phyloP scores from a whole-genome alignment of 1,140 invertebrate species.

The Scaptomyza graminum region DNA sequence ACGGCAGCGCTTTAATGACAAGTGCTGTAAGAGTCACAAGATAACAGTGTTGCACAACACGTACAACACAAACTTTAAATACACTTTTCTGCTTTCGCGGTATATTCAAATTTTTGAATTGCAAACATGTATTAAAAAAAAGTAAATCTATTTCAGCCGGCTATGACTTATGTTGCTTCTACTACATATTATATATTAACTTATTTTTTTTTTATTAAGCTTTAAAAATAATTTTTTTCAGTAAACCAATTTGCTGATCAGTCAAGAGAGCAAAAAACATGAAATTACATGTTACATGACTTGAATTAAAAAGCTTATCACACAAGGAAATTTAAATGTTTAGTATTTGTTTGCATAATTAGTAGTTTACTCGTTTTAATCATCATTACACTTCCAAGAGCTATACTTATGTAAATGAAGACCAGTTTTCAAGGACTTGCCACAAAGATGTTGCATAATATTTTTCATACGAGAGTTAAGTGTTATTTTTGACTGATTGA shows the following conservation, averaged over 20 bases:
- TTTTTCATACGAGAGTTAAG: background rate
- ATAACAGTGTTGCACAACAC: background rate
- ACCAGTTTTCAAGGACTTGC: slow-evolving; percentile 34
- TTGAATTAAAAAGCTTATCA: background rate
- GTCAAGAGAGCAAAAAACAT: background rate
- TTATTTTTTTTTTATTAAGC: too few species aligned
- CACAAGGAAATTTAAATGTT: background rate
- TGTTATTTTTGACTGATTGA: slow-evolving; percentile 22
- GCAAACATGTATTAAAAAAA: background rate
- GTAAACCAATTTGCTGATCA: background rate
- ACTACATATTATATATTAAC: too few species aligned
- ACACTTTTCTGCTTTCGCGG: background rate
- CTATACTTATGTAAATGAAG: slow-evolving; percentile 21
- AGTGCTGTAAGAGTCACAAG: slow-evolving; percentile 23
- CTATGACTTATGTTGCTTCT: too few species aligned
- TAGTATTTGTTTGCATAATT: too few species aligned
- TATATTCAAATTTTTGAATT: slow-evolving; percentile 6
- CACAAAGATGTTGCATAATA: slow-evolving; percentile 15
- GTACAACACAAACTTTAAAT: background rate
- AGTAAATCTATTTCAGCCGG: background rate
- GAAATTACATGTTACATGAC: background rate
- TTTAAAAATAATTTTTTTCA: background rate
- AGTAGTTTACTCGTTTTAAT: background rate
- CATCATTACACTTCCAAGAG: background rate
- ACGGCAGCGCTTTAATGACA: background rate